Evolutionary conservation across 2,797 vertebrate genomes (phyloP).

Genomic region (Silurus aristotelis): DNA sequence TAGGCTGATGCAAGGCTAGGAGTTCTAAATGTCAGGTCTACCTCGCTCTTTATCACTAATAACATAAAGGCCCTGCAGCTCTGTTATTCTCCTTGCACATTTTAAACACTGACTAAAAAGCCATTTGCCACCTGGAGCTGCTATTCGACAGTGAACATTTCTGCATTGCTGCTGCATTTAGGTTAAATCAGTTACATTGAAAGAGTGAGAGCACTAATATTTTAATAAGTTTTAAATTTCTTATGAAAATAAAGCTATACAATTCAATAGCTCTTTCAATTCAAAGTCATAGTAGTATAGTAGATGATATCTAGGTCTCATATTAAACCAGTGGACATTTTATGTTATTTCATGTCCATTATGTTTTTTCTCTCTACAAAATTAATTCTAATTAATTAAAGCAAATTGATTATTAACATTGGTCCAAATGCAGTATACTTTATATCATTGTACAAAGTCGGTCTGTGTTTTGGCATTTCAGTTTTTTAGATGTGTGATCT

Average conservation of each 20-base stretch:
- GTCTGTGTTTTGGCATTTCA: constrained; percentile 12
- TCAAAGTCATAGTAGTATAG: neutral
- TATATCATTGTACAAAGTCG: neutral
- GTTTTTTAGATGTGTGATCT: neutral
- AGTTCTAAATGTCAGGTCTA: constrained; percentile 53
- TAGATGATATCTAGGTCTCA: neutral
- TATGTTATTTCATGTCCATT: neutral
- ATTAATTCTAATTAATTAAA: neutral
- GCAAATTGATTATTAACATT: neutral
- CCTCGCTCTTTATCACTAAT: constrained; percentile 41
- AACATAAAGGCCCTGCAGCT: constrained; percentile 59
- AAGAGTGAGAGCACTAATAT: neutral
- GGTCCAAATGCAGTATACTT: neutral
- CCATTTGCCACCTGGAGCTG: constrained; percentile 45
- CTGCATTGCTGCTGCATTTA: constrained; percentile 13
- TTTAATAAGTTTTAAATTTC: neutral
- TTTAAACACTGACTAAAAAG: constrained; percentile 40
- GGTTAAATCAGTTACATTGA: constrained; percentile 11
- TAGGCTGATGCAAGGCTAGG: constrained; percentile 57
- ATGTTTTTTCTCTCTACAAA: neutral
- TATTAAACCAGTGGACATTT: neutral
- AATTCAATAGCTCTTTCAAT: neutral
- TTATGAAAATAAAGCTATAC: neutral
- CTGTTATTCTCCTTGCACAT: constrained; percentile 56
- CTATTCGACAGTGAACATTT: constrained; percentile 12